Percentiles rank a stretch among this genome's conserved stretches.
phyloP scores from a whole-genome alignment of 2,888 invertebrate genomes.

The Hypsopygia costalis region DNA sequence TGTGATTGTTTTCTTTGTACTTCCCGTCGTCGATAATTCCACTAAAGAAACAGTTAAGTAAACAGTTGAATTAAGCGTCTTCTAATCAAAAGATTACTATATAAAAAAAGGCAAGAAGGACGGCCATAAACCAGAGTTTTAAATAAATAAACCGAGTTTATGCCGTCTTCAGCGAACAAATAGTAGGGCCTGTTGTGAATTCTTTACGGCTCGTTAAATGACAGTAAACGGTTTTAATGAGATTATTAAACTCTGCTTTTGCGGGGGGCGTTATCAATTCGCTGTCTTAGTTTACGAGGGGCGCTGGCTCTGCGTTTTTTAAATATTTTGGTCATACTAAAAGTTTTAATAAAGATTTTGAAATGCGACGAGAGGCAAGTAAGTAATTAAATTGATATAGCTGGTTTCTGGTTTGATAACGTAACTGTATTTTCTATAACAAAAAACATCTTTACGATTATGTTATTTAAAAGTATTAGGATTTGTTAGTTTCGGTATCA shows the following conservation, averaged over 20 bases:
- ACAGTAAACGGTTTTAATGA: conserved; percentile 66
- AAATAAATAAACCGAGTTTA: conserved; percentile 39
- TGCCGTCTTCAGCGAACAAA: conserved; percentile 37
- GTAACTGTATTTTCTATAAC: no score
- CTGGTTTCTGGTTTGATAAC: no score
- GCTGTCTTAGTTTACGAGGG: conserved; percentile 6
- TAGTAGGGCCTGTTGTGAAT: conserved; percentile 54
- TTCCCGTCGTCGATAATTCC: no score
- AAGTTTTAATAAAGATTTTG: background rate
- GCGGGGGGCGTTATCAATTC: conserved; percentile 31
- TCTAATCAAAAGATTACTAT: conserved; percentile 23
- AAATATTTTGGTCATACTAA: background rate
- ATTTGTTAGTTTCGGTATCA: no score
- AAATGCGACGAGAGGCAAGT: no score
- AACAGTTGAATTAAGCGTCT: background rate
- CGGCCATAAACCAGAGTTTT: conserved; percentile 37
- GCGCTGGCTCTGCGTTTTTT: conserved; percentile 7
- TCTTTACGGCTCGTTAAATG: conserved; percentile 64
- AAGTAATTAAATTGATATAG: no score
- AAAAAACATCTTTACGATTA: no score
- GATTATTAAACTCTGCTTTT: conserved; percentile 47
- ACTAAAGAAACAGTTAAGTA: background rate
- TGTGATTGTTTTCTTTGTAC: no score
- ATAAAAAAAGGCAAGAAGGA: conserved; percentile 39
- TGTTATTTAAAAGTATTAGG: no score